phyloP scores from a whole-genome alignment of 2,888 invertebrate genomes.

The Athetis lepigone region DNA sequence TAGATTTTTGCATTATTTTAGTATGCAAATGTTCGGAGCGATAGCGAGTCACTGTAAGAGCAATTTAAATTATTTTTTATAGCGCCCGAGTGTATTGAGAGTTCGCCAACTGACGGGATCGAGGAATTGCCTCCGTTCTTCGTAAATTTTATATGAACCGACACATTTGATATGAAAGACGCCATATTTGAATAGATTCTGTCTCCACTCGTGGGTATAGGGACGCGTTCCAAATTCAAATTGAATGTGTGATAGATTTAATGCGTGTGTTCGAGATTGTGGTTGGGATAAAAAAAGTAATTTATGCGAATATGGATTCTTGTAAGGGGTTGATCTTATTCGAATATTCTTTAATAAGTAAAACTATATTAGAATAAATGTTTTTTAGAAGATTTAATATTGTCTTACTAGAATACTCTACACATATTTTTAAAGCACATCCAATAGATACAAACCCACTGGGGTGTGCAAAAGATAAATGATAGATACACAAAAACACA shows the following conservation, averaged over 20 bases:
- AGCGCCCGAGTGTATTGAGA: conserved; percentile 90
- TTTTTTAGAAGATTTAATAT: background rate
- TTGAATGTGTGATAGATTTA: conserved; percentile 60
- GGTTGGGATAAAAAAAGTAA: conserved; percentile 36
- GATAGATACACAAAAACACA: conserved; percentile 58
- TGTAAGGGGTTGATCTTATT: conserved; percentile 37
- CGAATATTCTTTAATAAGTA: conserved; percentile 52
- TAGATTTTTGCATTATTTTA: conserved; percentile 91
- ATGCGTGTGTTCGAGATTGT: conserved; percentile 48
- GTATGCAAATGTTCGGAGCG: conserved; percentile 89
- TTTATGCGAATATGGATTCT: conserved; percentile 26
- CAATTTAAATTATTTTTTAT: conserved; percentile 91
- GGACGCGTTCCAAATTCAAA: conserved; percentile 65
- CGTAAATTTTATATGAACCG: conserved; percentile 84
- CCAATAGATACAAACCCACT: conserved; percentile 32
- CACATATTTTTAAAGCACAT: conserved; percentile 8
- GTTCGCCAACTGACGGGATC: conserved; percentile 79
- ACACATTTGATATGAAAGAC: conserved; percentile 71
- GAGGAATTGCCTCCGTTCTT: conserved; percentile 79
- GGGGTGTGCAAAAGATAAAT: conserved; percentile 44
- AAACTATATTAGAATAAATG: background rate
- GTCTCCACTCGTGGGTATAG: conserved; percentile 60
- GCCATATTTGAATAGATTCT: conserved; percentile 68
- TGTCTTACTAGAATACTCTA: conserved; percentile 20
- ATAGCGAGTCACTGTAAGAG: conserved; percentile 89